Percentiles rank a stretch among this genome's conserved stretches.
Conservation (phyloP, 2,797 vertebrate genomes). For the Holocentrus rufus region DNA sequence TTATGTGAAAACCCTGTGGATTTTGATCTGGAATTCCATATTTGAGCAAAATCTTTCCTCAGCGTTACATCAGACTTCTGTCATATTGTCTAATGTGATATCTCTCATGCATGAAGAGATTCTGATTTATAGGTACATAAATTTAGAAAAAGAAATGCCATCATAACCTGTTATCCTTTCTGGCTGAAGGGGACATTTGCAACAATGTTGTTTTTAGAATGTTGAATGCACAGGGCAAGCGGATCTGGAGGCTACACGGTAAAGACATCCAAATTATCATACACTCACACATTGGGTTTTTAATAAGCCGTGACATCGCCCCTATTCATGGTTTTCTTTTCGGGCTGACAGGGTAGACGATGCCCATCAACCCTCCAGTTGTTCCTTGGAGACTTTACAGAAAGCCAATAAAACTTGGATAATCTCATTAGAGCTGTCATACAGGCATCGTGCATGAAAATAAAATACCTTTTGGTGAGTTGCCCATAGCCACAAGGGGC, state of each 20-base stretch:
- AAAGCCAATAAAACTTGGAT: slow-evolving; percentile 19
- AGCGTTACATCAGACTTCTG: too few relatives aligned
- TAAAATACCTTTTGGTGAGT: not conserved
- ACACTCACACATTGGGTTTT: not conserved
- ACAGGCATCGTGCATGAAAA: slow-evolving; percentile 8
- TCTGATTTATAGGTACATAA: too few relatives aligned
- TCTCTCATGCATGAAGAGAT: too few relatives aligned
- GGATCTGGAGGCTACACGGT: not conserved
- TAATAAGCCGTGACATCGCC: not conserved
- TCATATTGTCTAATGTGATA: too few relatives aligned
- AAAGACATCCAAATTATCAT: not conserved
- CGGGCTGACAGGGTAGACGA: too few relatives aligned
- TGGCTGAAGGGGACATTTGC: too few relatives aligned
- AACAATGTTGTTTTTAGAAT: not conserved
- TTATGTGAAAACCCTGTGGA: too few relatives aligned
- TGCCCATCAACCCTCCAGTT: not conserved
- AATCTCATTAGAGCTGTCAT: slow-evolving; percentile 23
- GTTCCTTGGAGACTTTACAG: not conserved
- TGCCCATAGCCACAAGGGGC: slow-evolving; percentile 8
- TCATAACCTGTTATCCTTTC: too few relatives aligned
- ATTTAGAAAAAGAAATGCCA: too few relatives aligned
- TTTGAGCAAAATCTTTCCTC: too few relatives aligned
- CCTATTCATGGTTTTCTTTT: not conserved
- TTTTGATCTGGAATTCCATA: too few relatives aligned
- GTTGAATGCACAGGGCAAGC: not conserved